phyloP scores from a whole-genome alignment of 1,140 invertebrate genomes.

The Drosophila burlai region DNA sequence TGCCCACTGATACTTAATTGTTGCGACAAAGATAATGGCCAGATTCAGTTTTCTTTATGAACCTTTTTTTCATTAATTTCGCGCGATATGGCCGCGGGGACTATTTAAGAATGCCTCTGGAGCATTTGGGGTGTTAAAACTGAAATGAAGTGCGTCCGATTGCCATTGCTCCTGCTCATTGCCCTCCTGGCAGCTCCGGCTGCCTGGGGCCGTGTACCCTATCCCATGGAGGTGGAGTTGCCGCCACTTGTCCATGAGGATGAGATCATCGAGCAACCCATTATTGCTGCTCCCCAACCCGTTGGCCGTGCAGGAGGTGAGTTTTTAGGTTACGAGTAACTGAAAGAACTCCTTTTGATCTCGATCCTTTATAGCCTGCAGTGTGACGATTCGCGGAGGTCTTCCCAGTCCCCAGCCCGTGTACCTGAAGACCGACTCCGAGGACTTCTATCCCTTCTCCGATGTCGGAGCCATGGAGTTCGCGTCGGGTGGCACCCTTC shows the following conservation, averaged over 20 bases:
- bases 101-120: conserved; percentile 66
- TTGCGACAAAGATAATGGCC: conserved; percentile 19
- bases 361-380: conserved; percentile 52
- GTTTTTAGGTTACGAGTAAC: not conserved
- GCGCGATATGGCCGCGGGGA: conserved; percentile 21
- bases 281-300: conserved; percentile 34
- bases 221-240: conserved; percentile 57
- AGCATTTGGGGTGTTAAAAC: conserved; percentile 27
- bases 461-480: conserved; percentile 69
- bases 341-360: not conserved
- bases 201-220: conserved; percentile 63
- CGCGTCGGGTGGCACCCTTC: conserved; percentile 51
- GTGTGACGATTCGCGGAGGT: conserved; percentile 72
- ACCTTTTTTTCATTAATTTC: conserved; percentile 66
- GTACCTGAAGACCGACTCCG: conserved; percentile 67
- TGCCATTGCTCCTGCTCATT: conserved; percentile 47
- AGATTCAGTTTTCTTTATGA: conserved; percentile 22
- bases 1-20: conserved; percentile 12
- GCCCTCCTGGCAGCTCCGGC: conserved; percentile 38
- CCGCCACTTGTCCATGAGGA: conserved; percentile 49
- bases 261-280: conserved; percentile 36
- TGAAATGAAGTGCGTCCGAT: conserved; percentile 64
- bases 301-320: conserved; percentile 57
- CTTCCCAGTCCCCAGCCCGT: conserved; percentile 73
- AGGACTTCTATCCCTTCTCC: conserved; percentile 72